Evolutionary conservation across 2,113 vertebrate genomes (phyloP).

Genomic region (Oxygymnocypris stewartii): DNA sequence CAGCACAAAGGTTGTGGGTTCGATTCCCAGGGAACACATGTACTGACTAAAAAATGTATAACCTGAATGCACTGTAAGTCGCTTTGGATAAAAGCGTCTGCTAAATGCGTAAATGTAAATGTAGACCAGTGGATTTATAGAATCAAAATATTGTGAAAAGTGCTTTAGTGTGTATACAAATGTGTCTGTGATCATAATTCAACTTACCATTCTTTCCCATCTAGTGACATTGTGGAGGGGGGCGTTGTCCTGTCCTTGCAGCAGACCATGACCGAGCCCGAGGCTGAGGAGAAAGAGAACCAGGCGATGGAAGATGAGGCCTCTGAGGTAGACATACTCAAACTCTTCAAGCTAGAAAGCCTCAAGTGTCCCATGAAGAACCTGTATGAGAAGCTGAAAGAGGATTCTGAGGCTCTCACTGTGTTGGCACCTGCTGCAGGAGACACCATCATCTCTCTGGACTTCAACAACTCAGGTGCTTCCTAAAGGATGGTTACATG

Average conservation of each 20-base stretch:
- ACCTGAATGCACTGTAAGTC: too few species aligned
- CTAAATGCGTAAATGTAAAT: too few species aligned
- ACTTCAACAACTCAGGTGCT: constrained; percentile 85
- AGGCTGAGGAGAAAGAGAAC: constrained; percentile 39
- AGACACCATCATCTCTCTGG: constrained; percentile 91
- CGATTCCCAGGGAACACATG: too few species aligned
- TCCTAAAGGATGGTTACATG: neutral
- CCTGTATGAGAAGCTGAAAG: constrained; percentile 79
- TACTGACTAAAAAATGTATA: too few species aligned
- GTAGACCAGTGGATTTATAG: neutral
- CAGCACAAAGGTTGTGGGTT: too few species aligned
- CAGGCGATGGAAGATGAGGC: constrained; percentile 43
- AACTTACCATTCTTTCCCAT: constrained; percentile 47
- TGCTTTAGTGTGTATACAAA: neutral
- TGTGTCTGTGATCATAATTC: neutral
- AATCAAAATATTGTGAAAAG: neutral
- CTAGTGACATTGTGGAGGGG: constrained; percentile 92
- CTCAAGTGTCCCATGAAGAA: neutral
- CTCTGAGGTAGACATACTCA: constrained; percentile 35
- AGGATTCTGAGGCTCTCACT: constrained; percentile 88
- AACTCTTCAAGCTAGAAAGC: constrained; percentile 47
- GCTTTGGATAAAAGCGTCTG: too few species aligned
- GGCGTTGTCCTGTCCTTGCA: constrained; percentile 91
- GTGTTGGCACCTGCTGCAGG: constrained; percentile 91
- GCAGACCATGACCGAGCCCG: constrained; percentile 74